phyloP scores from a whole-genome alignment of 2,888 invertebrate genomes.

The Tanypteryx hageni region DNA sequence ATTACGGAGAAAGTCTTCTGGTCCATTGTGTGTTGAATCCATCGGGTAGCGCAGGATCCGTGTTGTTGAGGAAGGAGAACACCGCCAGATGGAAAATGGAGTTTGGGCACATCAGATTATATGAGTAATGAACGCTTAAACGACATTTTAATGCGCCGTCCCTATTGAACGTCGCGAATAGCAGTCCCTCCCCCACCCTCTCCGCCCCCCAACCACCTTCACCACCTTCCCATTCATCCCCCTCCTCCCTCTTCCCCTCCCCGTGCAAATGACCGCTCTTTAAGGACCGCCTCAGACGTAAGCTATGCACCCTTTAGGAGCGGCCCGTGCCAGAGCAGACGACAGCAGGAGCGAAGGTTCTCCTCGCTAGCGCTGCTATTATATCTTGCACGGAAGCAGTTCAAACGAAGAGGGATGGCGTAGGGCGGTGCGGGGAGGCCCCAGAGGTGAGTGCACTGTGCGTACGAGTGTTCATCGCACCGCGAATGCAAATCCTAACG shows the following conservation, averaged over 20 bases:
- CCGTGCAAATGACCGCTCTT: too few relatives aligned
- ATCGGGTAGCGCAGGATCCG: not conserved
- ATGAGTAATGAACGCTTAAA: constrained; percentile 56
- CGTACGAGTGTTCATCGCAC: too few relatives aligned
- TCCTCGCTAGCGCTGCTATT: too few relatives aligned
- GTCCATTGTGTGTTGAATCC: not conserved
- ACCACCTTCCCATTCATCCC: not conserved
- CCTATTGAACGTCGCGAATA: not conserved
- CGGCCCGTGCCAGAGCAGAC: too few relatives aligned
- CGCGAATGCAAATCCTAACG: too few relatives aligned
- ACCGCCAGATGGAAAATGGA: not conserved
- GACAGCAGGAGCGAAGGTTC: too few relatives aligned
- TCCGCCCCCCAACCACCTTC: not conserved
- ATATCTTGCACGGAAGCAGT: too few relatives aligned
- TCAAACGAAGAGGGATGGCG: too few relatives aligned
- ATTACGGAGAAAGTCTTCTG: not conserved
- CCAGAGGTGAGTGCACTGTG: too few relatives aligned
- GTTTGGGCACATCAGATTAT: constrained; percentile 20
- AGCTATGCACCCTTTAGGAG: too few relatives aligned
- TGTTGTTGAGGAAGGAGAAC: not conserved
- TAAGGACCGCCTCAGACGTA: too few relatives aligned
- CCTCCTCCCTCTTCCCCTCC: not conserved
- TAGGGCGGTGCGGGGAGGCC: too few relatives aligned
- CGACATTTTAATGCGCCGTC: constrained; percentile 34
- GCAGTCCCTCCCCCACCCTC: not conserved